These are phyloP conservation scores for Ariopsis seemanni DNA, from an alignment of 2,113 vertebrate species.

Conservation along the genomic window DNA sequence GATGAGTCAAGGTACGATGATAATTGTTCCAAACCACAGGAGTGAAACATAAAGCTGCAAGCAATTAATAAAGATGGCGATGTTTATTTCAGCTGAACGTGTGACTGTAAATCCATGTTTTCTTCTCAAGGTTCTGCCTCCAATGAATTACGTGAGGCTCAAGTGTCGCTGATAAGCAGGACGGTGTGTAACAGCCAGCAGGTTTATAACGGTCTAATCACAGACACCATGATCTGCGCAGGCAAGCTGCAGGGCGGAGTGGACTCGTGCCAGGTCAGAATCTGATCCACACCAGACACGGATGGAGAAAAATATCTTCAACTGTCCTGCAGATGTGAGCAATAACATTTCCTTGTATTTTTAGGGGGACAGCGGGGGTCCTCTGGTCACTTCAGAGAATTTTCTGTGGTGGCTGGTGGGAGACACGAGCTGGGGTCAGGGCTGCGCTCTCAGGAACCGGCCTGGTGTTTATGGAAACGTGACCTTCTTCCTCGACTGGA, in stretches of 20 bases:
- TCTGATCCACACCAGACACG: not conserved
- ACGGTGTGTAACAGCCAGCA: constrained; percentile 66
- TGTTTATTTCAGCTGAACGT: not conserved
- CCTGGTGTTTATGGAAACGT: constrained; percentile 89
- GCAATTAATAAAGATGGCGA: not conserved
- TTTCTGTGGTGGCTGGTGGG: constrained; percentile 87
- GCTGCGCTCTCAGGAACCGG: constrained; percentile 77
- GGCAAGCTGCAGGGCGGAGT: constrained; percentile 76
- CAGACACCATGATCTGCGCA: constrained; percentile 86
- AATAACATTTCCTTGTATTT: constrained; percentile 7
- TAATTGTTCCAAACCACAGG: too few relatives aligned
- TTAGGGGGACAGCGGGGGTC: constrained; percentile 94
- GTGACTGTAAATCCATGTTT: not conserved
- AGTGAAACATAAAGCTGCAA: not conserved
- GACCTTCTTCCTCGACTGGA: constrained; percentile 80
- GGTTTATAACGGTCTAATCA: constrained; percentile 72
- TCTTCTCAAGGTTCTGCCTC: constrained; percentile 71
- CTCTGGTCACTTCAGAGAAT: constrained; percentile 76
- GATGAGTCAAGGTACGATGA: constrained; percentile 17
- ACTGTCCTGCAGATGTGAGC: not conserved
- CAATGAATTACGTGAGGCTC: constrained; percentile 70
- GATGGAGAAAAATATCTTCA: not conserved
- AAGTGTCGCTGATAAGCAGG: constrained; percentile 74
- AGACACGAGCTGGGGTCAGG: constrained; percentile 88
- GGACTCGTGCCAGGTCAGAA: constrained; percentile 87